These are phyloP conservation scores for Camponotus floridanus DNA, from an alignment of 1,140 invertebrate genomes.

Conservation along the genomic window DNA sequence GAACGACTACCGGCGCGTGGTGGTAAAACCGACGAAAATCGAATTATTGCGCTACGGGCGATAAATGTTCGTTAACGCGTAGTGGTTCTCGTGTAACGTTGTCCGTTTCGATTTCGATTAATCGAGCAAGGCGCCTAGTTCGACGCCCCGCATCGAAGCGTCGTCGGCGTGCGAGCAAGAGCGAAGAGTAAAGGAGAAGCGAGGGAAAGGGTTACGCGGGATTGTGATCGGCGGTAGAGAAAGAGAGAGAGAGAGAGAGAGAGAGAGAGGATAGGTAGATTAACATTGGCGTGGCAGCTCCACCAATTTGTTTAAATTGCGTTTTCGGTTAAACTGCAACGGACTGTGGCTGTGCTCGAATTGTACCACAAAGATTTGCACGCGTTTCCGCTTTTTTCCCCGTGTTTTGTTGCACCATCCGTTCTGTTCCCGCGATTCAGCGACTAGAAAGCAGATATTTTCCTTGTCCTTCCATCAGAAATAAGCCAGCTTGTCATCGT, in stretches of 20 bases:
- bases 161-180: conserved; percentile 44
- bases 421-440: neutral
- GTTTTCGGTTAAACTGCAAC: conserved; percentile 77
- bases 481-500: neutral
- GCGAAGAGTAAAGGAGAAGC: conserved; percentile 13
- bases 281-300: conserved; percentile 59
- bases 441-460: neutral
- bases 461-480: neutral
- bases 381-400: conserved; percentile 69
- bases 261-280: conserved; percentile 2
- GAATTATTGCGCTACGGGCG: conserved; percentile 81
- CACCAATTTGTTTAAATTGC: conserved; percentile 83
- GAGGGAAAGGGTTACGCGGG: neutral
- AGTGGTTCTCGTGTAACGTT: conserved; percentile 19
- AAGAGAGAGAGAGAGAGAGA: no score
- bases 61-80: conserved; percentile 79
- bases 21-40: conserved; percentile 75
- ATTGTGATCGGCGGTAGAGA: neutral
- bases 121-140: conserved; percentile 77
- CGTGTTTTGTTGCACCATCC: neutral
- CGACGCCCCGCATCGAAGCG: conserved; percentile 31
- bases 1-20: conserved; percentile 61
- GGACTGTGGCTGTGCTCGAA: conserved; percentile 75
- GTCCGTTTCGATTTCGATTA: conserved; percentile 83
- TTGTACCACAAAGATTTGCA: conserved; percentile 73